These are phyloP conservation scores for Xenops minutus DNA, from an alignment of 2,797 vertebrate genomes.

Conservation along the genomic window DNA sequence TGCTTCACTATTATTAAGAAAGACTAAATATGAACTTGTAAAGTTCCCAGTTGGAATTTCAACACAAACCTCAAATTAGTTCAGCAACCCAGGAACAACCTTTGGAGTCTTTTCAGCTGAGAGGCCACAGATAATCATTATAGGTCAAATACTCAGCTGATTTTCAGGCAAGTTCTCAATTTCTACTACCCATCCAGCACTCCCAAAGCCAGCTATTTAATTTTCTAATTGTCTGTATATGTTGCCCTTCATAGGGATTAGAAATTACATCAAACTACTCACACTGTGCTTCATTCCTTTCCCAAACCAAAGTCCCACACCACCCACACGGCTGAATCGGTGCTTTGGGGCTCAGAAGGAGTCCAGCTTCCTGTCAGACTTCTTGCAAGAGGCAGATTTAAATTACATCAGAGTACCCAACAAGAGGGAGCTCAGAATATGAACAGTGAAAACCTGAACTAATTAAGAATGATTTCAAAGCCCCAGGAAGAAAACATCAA, in stretches of 20 bases:
- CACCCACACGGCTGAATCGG: neutral
- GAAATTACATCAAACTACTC: neutral
- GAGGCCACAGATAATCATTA: neutral
- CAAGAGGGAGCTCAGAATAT: neutral
- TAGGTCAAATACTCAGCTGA: neutral
- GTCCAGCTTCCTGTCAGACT: neutral
- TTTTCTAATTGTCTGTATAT: neutral
- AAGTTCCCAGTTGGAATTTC: neutral
- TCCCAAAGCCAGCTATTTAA: neutral
- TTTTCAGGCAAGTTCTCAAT: neutral
- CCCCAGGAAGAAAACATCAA: neutral
- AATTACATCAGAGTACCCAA: neutral
- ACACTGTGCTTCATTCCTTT: neutral
- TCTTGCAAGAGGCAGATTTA: neutral
- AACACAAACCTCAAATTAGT: neutral
- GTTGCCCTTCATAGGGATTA: neutral
- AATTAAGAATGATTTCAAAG: neutral
- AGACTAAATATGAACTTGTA: neutral
- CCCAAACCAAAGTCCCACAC: neutral
- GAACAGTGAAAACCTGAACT: neutral
- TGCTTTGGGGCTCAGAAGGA: neutral
- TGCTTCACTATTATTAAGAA: neutral
- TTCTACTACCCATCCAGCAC: neutral
- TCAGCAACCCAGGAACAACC: neutral
- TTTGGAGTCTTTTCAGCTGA: neutral